Evolutionary conservation across 2,797 vertebrate species (phyloP).

Genomic region (Pangasius krempfi): DNA sequence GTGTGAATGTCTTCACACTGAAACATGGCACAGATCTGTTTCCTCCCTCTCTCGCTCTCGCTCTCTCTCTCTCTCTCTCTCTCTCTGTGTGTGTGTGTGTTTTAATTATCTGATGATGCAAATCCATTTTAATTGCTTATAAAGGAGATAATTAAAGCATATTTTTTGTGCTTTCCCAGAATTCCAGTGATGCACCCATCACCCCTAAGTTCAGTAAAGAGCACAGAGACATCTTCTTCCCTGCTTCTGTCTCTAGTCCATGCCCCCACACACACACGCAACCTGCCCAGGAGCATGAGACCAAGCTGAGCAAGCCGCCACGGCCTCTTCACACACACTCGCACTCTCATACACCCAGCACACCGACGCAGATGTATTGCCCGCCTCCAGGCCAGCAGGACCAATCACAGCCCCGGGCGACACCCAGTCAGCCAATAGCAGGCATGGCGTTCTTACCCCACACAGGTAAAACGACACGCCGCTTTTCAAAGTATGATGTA

Average conservation of each 20-base stretch:
- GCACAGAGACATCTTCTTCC: conserved; percentile 88
- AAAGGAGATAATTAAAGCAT: too few relatives aligned
- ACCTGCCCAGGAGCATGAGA: conserved; percentile 71
- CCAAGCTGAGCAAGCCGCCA: conserved; percentile 77
- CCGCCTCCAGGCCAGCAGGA: conserved; percentile 58
- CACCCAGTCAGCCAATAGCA: conserved; percentile 66
- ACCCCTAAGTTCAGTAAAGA: conserved; percentile 92
- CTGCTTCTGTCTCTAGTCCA: conserved; percentile 70
- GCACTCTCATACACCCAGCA: conserved; percentile 49
- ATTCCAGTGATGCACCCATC: conserved; percentile 82
- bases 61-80: background rate
- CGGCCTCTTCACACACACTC: conserved; percentile 64
- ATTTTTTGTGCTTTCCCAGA: conserved; percentile 66
- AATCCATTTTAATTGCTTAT: background rate
- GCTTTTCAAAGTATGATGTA: background rate
- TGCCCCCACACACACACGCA: conserved; percentile 70
- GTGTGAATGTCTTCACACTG: background rate
- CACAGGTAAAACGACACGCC: conserved; percentile 65
- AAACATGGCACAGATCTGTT: too few relatives aligned
- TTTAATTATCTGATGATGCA: background rate
- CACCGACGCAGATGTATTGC: conserved; percentile 57
- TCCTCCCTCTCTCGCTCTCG: background rate
- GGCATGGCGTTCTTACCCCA: conserved; percentile 72
- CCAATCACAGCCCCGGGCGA: conserved; percentile 66
- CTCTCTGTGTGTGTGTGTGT: too few relatives aligned